Base-by-base conservation (phyloP, 2,113 vertebrate species). In the Neogobius melanostomus region DNA sequence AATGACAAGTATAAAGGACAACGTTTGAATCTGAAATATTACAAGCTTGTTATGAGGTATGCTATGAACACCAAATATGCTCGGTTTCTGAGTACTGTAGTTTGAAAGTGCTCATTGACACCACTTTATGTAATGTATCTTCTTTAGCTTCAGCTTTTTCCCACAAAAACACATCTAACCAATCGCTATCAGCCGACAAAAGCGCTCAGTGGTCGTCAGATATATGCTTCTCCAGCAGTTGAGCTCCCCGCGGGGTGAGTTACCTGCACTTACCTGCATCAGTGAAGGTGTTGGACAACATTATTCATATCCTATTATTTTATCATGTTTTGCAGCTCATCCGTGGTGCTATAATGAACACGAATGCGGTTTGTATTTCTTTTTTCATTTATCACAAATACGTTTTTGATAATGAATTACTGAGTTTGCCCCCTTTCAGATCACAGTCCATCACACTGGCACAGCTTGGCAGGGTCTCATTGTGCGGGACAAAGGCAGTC, bases 261-360 rank as follows among this genome's bases (percentile, higher is more conserved):
- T 36, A 21, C 1, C 4, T 45, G 5, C 12, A 21, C 36, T 9
- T 1, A 57, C 7, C 1, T 17, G 11, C 6, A 17, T 12, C 42
- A 42, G 28, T 36, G 28, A 36, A 36, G 53, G 65, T 59, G 48
- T 42, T 56, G 6, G 2, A 12, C 15, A 52, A 17, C 44, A 16
- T 36, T 3, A 42, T 21, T 45, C 49, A 77, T 42, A 62, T 43
- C 42, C 1, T 11, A 1, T 36, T 54, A 5, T 43, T 5, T 45
- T 72, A 7, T 60, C 54, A 44, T n/a, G 0, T 60, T 66, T 42
- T 65, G 36, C 7, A 88, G 85, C 48, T 64, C 71, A 66, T 44
- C 2, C 28, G 0, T 92, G 87, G 89, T 91, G 89, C 76, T 89
- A 87, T n/a, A 61, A 83, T 5, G 57, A 68, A 5, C 57, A 61